phyloP scores from a whole-genome alignment of 2,888 invertebrate genomes.

The Mesochorus sp. region DNA sequence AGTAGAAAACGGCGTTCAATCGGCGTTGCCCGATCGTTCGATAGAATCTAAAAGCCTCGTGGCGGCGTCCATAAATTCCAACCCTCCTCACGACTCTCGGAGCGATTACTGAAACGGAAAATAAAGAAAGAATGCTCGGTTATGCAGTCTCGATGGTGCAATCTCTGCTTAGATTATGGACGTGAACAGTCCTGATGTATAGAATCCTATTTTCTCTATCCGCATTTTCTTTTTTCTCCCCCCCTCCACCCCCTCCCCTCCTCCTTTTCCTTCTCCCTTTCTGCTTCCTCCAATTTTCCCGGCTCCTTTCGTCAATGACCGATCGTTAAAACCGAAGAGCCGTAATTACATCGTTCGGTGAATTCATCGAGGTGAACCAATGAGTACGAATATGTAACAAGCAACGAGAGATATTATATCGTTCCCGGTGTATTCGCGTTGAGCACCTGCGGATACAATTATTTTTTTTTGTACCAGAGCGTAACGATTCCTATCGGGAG shows the following conservation, averaged over 20 bases:
- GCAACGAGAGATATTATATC: constrained; percentile 21
- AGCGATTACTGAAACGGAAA: constrained; percentile 55
- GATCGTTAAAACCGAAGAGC: constrained; percentile 50
- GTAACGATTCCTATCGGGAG: too few relatives aligned
- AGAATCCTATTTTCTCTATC: not conserved
- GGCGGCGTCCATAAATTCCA: constrained; percentile 59
- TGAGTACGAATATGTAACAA: not conserved
- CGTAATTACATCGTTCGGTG: constrained; percentile 49
- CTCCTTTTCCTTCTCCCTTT: not conserved
- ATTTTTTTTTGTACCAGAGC: too few relatives aligned
- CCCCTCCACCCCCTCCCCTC: not conserved
- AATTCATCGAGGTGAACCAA: constrained; percentile 32
- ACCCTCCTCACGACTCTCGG: constrained; percentile 41
- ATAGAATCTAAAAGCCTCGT: constrained; percentile 60
- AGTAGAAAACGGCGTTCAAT: constrained; percentile 43
- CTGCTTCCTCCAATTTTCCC: not conserved
- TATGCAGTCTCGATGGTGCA: constrained; percentile 36
- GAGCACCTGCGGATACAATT: too few relatives aligned
- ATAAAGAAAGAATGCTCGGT: constrained; percentile 28
- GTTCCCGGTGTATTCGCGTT: too few relatives aligned
- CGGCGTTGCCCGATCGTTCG: constrained; percentile 54
- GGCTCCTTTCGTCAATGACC: constrained; percentile 34
- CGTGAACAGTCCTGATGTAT: constrained; percentile 9
- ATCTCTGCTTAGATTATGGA: constrained; percentile 13
- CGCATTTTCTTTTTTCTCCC: not conserved